phyloP scores from a whole-genome alignment of 2,797 vertebrate genomes.

The Gobionotothen gibberifrons region DNA sequence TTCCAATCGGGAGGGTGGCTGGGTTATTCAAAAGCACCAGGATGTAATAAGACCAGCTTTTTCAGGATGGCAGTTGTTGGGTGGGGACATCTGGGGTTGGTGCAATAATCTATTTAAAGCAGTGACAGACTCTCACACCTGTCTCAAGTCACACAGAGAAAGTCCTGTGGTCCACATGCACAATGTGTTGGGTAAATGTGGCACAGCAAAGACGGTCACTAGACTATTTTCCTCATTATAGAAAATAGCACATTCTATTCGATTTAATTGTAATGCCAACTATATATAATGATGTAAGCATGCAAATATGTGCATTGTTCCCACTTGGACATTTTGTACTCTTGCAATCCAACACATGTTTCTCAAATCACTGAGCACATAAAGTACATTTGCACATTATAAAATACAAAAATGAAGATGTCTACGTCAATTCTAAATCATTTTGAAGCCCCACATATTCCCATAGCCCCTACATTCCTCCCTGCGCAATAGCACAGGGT shows the following conservation, averaged over 20 bases:
- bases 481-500: conserved; percentile 18
- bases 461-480: conserved; percentile 12
- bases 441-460: conserved; percentile 7
- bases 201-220: neutral
- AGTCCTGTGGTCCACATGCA: conserved; percentile 15
- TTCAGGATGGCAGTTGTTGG: conserved; percentile 33
- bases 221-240: neutral
- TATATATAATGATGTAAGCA: neutral
- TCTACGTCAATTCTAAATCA: neutral
- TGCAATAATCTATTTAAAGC: conserved; percentile 68
- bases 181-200: neutral
- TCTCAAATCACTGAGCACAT: too few relatives aligned
- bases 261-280: neutral
- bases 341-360: too few relatives aligned
- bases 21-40: conserved; percentile 48
- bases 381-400: too few relatives aligned
- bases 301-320: neutral
- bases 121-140: conserved; percentile 58
- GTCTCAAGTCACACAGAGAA: conserved; percentile 49
- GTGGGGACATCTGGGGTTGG: neutral
- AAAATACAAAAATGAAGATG: neutral
- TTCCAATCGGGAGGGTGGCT: conserved; percentile 11
- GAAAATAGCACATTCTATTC: neutral
- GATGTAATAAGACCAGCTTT: conserved; percentile 45
- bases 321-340: too few relatives aligned